Percentiles rank a stretch among this genome's conserved stretches.
These are phyloP conservation scores for Ciconia maguari DNA, from an alignment of 2,113 vertebrate species.

Conservation along the genomic window DNA sequence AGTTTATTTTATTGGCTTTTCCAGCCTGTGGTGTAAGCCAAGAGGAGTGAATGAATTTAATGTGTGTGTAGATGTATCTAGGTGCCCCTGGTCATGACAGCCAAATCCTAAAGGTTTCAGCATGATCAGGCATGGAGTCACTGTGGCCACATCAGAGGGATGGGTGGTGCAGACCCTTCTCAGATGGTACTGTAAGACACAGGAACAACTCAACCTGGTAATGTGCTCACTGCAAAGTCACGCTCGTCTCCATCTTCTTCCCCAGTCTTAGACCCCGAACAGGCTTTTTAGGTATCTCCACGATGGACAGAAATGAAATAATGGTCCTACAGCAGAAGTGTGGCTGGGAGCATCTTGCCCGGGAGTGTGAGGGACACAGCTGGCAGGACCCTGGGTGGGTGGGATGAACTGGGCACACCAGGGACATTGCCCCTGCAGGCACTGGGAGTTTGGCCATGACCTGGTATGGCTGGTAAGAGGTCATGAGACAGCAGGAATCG, in stretches of 20 bases:
- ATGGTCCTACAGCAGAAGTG: not conserved
- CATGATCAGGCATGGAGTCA: not conserved
- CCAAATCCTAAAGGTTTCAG: not conserved
- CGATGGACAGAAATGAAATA: not conserved
- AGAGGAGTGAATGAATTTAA: not conserved
- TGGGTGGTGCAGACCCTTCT: not conserved
- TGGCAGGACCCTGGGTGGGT: not conserved
- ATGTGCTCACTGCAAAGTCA: not conserved
- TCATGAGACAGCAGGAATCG: not conserved
- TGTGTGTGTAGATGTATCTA: not conserved
- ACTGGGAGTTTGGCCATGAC: not conserved
- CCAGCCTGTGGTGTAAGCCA: not conserved
- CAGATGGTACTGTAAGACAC: not conserved
- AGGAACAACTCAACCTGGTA: not conserved
- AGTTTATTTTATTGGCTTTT: not conserved
- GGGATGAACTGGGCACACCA: not conserved
- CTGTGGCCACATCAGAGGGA: rapidly evolving
- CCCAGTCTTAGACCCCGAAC: not conserved
- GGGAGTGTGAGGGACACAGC: not conserved
- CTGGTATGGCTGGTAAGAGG: not conserved
- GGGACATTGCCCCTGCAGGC: not conserved
- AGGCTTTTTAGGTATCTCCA: not conserved
- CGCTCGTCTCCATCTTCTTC: not conserved
- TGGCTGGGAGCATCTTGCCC: not conserved
- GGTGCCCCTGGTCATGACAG: not conserved